These are phyloP conservation scores for Engystomops pustulosus DNA, from an alignment of 2,113 vertebrate genomes.

Conservation along the genomic window DNA sequence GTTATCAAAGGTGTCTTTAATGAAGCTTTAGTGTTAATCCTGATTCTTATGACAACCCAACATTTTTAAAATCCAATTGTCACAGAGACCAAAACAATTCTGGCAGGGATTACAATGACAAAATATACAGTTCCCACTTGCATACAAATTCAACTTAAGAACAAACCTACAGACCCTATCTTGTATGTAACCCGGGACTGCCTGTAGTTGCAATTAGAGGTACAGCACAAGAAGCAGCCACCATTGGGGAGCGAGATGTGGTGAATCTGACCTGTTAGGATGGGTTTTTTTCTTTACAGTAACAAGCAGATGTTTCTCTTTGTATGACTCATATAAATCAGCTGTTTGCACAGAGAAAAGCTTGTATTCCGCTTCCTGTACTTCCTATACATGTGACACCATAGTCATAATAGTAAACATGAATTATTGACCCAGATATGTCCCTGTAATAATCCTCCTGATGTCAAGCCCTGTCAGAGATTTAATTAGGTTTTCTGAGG, in stretches of 20 bases:
- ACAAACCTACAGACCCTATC: no score
- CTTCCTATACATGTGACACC: conserved; percentile 25
- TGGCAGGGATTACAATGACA: no score
- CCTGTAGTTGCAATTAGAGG: no score
- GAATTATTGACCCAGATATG: conserved; percentile 26
- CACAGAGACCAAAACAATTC: no score
- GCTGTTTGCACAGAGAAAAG: neutral
- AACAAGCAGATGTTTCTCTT: neutral
- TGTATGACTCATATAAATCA: conserved; percentile 15
- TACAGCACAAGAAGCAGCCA: no score
- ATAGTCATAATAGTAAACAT: conserved; percentile 19
- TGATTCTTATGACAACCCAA: no score
- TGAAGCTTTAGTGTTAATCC: no score
- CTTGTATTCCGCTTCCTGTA: neutral
- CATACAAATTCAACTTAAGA: no score
- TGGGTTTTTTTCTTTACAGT: neutral
- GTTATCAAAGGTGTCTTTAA: no score
- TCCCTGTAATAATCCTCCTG: conserved; percentile 33
- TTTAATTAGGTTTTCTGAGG: conserved; percentile 55
- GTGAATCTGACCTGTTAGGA: neutral
- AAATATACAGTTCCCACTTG: no score
- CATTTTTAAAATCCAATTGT: no score
- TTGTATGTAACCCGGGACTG: no score
- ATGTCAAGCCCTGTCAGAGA: neutral
- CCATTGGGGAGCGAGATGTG: neutral